Evolutionary conservation across 2,888 invertebrate genomes (phyloP), one percentile per base, ranked within the genome.

Genomic region (Drosophila fulvimacula): DNA sequence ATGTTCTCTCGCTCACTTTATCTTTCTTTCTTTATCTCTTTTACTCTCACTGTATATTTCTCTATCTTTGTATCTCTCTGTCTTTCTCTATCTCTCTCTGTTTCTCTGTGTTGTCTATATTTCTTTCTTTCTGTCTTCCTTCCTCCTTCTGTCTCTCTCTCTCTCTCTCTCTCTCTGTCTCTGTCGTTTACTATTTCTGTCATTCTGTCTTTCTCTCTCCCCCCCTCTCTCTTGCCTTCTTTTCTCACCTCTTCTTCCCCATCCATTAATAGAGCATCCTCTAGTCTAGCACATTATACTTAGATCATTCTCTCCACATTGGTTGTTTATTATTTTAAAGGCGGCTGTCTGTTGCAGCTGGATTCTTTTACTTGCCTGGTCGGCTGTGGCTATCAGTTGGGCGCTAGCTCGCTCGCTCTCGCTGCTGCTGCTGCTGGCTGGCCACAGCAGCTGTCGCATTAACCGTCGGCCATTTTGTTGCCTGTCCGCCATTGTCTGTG

Each of bases 401-500:
- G 9, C 39, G 27, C 15, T 30, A 39, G 19, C 34, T 42, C 19
- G 13, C 44, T 27, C 38, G 6, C 27, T 9, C 15, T 41, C 34
- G n/a, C 34, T 46, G 7, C 7, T 32, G 55, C 52, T 38, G 38
- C 21, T 52, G 49, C 46, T 56, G 57, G 60, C 65, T 74, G 71
- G 79, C 67, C 71, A 36, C 82, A 88, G 77, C 84, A 85, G 90
- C 90, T 85, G 84, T 85, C 90, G 90, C 90, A 89, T 88, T 89
- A 89, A 88, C 88, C 77, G 69, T 79, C 79, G 80, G 88, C 89
- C 89, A 89, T 84, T 89, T 88, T 89, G 83, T 74, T 76, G 86
- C 76, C 76, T 61, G 68, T 73, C 71, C 78, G 73, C 89, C 88
- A 88, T 89, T 84, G 89, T 88, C 73, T 82, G 87, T 86, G 83